Evolutionary conservation across 23 tunicate species (phyloP).

Genomic region (Halocynthia roretzi): DNA sequence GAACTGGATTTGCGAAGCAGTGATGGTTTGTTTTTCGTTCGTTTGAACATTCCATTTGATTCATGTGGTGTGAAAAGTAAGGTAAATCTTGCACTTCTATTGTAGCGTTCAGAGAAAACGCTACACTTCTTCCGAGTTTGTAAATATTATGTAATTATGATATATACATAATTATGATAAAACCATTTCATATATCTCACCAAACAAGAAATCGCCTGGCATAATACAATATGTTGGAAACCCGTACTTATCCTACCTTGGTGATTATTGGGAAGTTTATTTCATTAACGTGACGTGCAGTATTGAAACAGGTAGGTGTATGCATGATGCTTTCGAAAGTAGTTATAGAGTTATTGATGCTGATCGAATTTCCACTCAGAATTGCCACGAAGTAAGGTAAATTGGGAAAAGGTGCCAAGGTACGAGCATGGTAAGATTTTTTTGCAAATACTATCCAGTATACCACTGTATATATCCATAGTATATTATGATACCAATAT

Average conservation of each 20-base stretch:
- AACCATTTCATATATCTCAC: too few species aligned
- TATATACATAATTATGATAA: too few species aligned
- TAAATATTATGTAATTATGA: too few species aligned
- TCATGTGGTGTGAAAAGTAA: background rate
- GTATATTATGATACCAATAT: too few species aligned
- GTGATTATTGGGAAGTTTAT: background rate
- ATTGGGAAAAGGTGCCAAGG: background rate
- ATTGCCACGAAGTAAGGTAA: background rate
- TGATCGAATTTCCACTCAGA: background rate
- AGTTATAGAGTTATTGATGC: too few species aligned
- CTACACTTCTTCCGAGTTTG: too few species aligned
- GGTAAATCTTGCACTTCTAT: background rate
- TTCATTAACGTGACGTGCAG: slow-evolving; percentile 1
- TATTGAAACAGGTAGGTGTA: background rate
- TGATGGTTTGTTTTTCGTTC: slow-evolving; percentile 1
- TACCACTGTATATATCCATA: too few species aligned
- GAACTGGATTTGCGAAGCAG: background rate
- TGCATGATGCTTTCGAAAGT: background rate
- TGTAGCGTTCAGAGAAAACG: too few species aligned
- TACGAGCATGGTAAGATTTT: too few species aligned
- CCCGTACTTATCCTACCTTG: background rate
- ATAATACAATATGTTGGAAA: background rate
- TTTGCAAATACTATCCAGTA: too few species aligned
- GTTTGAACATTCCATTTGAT: background rate
- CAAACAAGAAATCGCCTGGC: background rate